Evolutionary conservation across 2,113 vertebrate genomes (phyloP), one percentile per base, ranked within the genome.

Genomic region (Puffinus mauretanicus): DNA sequence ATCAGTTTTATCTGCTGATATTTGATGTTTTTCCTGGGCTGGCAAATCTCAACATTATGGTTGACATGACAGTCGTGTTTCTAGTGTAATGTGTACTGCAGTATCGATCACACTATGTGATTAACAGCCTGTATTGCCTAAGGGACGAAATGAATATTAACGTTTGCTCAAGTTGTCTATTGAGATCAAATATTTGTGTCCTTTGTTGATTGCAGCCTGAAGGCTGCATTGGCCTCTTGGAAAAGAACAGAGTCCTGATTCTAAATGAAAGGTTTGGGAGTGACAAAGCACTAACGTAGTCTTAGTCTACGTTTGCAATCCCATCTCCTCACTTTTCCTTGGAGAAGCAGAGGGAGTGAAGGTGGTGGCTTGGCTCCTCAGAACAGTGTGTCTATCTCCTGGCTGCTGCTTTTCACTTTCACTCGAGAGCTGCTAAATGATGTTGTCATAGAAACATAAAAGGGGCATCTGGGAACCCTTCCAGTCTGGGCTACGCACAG

Each of bases 361-460:
- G 36, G 64, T 16, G 14, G 52, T 9, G 18, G 51, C 54, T 61
- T 34, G 36, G 70, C 84, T 81, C 40, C 79, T 76, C 34, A 4
- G 60, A 66, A 32, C 64, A 8, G 8, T 1, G 55, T 83, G 47
- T 34, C 73, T 44, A 17, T 40, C 54, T 91, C 64, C 84, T 7
- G 22, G 30, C 82, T 76, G 86, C 94, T 80, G 92, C 92, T 81
- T 82, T 81, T 38, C 82, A 29, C 67, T 93, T 78, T 70, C 61
- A 40, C 57, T 71, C 3, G 2, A 36, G 62, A 73, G 83, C 47
- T 79, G 90, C 70, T 7, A 29, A 82, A 60, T 42, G 38, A 34
- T 81, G 82, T 90, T 95, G 93, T 88, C 92, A 92, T 49, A 88
- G 96, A 90, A 95, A 94, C 95, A 44, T 4, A 46, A 80, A 58